These are phyloP conservation scores for Fopius arisanus DNA, from an alignment of 1,140 invertebrate genomes.

Conservation along the genomic window DNA sequence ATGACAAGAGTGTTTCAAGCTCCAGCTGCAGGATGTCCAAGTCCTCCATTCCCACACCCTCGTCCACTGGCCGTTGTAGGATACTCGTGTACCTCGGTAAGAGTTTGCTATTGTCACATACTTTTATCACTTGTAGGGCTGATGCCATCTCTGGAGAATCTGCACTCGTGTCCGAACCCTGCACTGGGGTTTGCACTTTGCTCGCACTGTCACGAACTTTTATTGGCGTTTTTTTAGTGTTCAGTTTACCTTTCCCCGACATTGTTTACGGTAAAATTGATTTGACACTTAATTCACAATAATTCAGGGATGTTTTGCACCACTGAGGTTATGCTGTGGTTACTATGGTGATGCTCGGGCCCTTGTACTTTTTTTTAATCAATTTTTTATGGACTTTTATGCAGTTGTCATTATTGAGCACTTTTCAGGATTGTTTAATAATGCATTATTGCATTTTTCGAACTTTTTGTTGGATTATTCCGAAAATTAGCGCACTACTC, in stretches of 20 bases:
- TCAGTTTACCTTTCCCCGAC: conserved; percentile 64
- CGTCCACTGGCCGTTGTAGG: conserved; percentile 68
- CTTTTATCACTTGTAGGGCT: conserved; percentile 59
- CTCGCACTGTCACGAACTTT: conserved; percentile 57
- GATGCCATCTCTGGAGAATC: conserved; percentile 44
- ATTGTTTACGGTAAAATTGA: conserved; percentile 36
- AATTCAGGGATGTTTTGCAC: not conserved
- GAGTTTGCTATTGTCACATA: conserved; percentile 65
- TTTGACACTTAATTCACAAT: not conserved
- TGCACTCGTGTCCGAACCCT: conserved; percentile 44
- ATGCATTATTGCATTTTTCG: not conserved
- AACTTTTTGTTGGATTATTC: not conserved
- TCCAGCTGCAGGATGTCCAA: conserved; percentile 86
- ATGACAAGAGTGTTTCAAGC: conserved; percentile 85
- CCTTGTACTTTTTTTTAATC: not conserved
- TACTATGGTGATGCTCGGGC: not conserved
- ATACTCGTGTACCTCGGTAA: conserved; percentile 68
- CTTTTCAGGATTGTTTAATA: not conserved
- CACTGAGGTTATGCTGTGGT: not conserved
- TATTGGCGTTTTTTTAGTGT: conserved; percentile 55
- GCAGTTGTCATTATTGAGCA: not conserved
- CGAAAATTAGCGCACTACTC: not conserved
- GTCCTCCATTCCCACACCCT: conserved; percentile 80
- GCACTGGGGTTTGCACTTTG: conserved; percentile 42
- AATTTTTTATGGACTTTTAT: not conserved